phyloP scores from a whole-genome alignment of 2,797 vertebrate genomes.

The Propithecus perrieri region DNA sequence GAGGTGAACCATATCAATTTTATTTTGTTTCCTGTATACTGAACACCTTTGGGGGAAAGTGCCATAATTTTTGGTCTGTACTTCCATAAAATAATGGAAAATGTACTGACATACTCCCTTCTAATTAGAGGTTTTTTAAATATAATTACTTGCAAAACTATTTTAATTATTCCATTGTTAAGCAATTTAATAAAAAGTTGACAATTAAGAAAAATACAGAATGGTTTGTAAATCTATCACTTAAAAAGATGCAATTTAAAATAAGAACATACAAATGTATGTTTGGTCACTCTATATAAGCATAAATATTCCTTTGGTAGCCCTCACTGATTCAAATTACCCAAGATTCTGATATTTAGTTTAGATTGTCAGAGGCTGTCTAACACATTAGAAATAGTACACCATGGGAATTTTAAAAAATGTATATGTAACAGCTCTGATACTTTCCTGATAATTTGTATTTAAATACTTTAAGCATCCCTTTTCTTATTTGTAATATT shows the following conservation, averaged over 20 bases:
- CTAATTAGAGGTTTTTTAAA: not conserved
- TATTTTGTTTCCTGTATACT: not conserved
- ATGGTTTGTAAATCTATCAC: not conserved
- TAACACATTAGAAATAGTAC: not conserved
- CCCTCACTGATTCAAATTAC: not conserved
- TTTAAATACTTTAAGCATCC: not conserved
- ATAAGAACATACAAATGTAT: not conserved
- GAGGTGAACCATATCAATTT: not conserved
- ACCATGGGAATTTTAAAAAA: not conserved
- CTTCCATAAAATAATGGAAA: not conserved
- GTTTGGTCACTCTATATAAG: not conserved
- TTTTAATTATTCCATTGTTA: not conserved
- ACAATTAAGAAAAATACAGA: not conserved
- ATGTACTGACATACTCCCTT: not conserved
- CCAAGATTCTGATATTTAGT: not conserved
- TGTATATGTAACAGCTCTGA: not conserved
- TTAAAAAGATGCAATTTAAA: not conserved
- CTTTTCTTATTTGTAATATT: not conserved
- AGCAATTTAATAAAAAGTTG: not conserved
- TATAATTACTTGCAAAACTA: not conserved
- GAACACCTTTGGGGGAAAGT: not conserved
- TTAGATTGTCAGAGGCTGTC: not conserved
- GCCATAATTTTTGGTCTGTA: not conserved
- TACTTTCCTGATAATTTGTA: not conserved
- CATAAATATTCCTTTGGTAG: not conserved